Conservation (phyloP, 2,888 invertebrate genomes). For the Cephus spinipes region DNA sequence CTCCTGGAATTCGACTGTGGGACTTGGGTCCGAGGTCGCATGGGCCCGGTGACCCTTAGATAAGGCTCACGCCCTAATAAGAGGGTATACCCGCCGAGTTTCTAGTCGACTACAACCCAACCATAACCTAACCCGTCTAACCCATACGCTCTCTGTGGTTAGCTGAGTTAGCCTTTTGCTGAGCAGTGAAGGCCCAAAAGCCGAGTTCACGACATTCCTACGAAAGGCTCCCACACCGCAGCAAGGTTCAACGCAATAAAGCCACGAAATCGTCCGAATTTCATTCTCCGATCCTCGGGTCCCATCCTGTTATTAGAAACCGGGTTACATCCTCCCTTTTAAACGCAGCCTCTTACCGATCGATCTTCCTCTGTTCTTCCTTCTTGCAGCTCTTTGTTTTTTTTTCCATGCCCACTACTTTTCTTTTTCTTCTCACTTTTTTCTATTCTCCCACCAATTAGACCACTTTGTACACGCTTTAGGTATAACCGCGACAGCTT, state of each 20-base stretch:
- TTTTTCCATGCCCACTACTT: not conserved
- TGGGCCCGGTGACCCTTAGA: conserved; percentile 63
- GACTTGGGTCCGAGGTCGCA: conserved; percentile 57
- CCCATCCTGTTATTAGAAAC: not conserved
- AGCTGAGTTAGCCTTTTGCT: conserved; percentile 28
- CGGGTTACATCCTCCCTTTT: not conserved
- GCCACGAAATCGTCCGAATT: conserved; percentile 27
- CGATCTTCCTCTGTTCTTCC: not conserved
- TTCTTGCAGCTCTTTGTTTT: not conserved
- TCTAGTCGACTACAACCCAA: not conserved
- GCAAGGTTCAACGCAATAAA: conserved; percentile 27
- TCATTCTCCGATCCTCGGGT: conserved; percentile 14
- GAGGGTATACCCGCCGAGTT: conserved; percentile 53
- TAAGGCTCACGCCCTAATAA: conserved; percentile 67
- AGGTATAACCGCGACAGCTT: not conserved
- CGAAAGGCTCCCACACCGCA: conserved; percentile 16
- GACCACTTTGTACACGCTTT: not conserved
- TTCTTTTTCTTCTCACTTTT: not conserved
- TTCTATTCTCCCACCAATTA: not conserved
- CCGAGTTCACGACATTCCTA: conserved; percentile 26
- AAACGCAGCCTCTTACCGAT: not conserved
- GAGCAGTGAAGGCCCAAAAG: conserved; percentile 28
- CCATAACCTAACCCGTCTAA: conserved; percentile 35
- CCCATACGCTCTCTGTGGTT: conserved; percentile 49
- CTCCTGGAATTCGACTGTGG: conserved; percentile 57